A percentile compares a stretch with the other conserved stretches of the same genome.
phyloP scores from a whole-genome alignment of 23 tunicate species.

The Aplidium turbinatum region DNA sequence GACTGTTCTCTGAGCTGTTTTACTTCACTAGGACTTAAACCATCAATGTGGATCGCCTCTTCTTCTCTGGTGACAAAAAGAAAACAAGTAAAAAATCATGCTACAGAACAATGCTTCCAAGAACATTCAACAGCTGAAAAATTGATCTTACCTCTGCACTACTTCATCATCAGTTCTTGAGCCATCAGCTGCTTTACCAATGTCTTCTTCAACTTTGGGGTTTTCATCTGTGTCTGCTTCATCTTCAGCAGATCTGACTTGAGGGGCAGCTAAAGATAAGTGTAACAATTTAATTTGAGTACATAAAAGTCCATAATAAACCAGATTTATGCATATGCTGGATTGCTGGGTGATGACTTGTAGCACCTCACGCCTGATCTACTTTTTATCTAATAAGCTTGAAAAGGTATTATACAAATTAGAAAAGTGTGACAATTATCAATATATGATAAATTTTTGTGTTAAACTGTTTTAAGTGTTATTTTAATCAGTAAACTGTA shows the following conservation, averaged over 20 bases:
- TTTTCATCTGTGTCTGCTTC: slow-evolving; percentile 45
- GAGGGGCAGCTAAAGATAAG: slow-evolving; percentile 26
- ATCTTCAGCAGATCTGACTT: slow-evolving; percentile 53
- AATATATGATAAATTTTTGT: too few relatives aligned
- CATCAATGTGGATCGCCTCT: slow-evolving; percentile 94
- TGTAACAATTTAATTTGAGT: too few relatives aligned
- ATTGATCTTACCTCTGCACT: slow-evolving; percentile 49
- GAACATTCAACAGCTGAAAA: not conserved
- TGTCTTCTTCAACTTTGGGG: slow-evolving; percentile 77
- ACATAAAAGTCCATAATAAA: too few relatives aligned
- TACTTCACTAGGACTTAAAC: slow-evolving; percentile 84
- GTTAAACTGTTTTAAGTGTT: too few relatives aligned
- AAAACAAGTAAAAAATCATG: too few relatives aligned
- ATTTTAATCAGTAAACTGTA: too few relatives aligned
- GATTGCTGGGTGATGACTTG: too few relatives aligned
- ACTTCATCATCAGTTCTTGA: slow-evolving; percentile 99
- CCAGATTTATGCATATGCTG: too few relatives aligned
- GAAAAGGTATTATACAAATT: too few relatives aligned
- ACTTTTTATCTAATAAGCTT: too few relatives aligned
- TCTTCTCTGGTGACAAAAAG: slow-evolving; percentile 56
- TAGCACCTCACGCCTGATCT: too few relatives aligned
- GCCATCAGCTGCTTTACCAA: slow-evolving; percentile 80
- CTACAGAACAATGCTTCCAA: not conserved
- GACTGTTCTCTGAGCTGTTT: slow-evolving; percentile 91
- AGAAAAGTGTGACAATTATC: too few relatives aligned